phyloP scores from a whole-genome alignment of 2,797 vertebrate species.

The Syngnathus rostellatus region DNA sequence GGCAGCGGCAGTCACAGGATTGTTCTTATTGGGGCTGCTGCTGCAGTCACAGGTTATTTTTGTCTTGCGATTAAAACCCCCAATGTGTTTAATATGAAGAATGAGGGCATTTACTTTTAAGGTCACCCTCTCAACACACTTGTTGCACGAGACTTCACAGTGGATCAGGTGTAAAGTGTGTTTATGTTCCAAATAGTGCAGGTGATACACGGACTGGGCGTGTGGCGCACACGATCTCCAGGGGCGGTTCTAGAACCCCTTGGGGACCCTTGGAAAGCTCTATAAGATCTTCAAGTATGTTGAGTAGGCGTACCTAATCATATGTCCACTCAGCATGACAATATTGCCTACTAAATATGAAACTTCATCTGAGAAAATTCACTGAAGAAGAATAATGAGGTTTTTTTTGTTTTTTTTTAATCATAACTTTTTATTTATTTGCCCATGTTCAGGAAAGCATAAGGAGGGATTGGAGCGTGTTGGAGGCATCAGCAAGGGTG shows the following conservation, averaged over 20 bases:
- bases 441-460: neutral
- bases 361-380: neutral
- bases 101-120: neutral
- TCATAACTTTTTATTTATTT: neutral
- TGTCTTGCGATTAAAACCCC: slow-evolving; percentile 38
- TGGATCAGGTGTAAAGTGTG: neutral
- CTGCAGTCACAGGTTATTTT: slow-evolving; percentile 54
- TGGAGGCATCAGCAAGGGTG: slow-evolving; percentile 18
- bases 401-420: neutral
- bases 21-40: slow-evolving; percentile 53
- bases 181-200: no score
- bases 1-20: slow-evolving; percentile 62
- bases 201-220: no score
- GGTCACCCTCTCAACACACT: neutral
- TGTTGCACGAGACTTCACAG: neutral
- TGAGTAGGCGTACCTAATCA: no score
- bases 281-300: no score
- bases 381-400: neutral
- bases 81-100: slow-evolving; percentile 38
- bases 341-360: neutral
- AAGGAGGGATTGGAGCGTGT: slow-evolving; percentile 6
- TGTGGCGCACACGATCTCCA: no score
- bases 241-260: no score
- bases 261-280: no score
- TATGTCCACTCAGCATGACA: no score